phyloP scores from a whole-genome alignment of 2,888 invertebrate genomes.

The Ashinkailepas kermadecensis region DNA sequence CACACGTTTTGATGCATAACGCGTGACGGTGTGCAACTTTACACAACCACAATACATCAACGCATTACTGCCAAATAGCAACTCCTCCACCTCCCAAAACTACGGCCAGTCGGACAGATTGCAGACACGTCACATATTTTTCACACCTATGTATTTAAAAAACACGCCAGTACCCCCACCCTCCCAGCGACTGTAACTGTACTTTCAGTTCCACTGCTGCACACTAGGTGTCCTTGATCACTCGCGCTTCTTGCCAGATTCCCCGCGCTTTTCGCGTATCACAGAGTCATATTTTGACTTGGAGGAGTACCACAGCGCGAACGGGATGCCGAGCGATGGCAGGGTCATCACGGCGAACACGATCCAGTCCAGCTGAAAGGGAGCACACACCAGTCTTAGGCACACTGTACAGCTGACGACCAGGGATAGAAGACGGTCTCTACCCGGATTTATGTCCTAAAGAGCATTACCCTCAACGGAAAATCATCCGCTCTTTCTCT shows the following conservation, averaged over 20 bases:
- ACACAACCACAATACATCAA: no score
- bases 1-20: no score
- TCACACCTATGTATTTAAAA: not conserved
- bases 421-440: no score
- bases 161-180: not conserved
- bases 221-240: not conserved
- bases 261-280: conserved; percentile 27
- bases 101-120: not conserved
- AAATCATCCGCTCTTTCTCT: no score
- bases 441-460: no score
- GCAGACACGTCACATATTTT: not conserved
- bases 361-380: conserved; percentile 71
- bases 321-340: conserved; percentile 88
- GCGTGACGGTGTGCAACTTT: no score
- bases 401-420: no score
- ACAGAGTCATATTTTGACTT: conserved; percentile 73
- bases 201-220: not conserved
- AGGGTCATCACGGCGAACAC: conserved; percentile 95
- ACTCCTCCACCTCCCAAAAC: not conserved
- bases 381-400: no score
- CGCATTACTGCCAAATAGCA: not conserved
- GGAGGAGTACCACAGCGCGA: conserved; percentile 87
- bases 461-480: no score
- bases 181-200: not conserved
- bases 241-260: conserved; percentile 21